Evolutionary conservation across 1,140 invertebrate species (phyloP), one percentile per base, ranked within the genome.

Genomic region (Zaprionus gabonicus): DNA sequence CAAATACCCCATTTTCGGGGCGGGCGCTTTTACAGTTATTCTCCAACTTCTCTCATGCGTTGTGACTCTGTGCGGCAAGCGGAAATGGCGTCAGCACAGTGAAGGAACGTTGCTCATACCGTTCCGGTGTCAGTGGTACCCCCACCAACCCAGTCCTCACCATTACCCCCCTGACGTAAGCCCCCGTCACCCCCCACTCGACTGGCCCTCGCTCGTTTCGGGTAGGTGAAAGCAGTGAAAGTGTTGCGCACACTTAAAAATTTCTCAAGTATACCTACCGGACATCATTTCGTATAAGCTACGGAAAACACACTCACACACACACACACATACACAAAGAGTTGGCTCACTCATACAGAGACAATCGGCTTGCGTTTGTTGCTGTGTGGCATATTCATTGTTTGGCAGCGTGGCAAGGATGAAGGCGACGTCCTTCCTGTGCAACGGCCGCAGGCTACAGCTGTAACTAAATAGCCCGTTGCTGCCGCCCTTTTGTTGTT

Each of bases 261-360:
- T 85, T 90, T 80, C 81, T 82, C 85, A 91, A 88, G 85, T 82
- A 90, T 85, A 81, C 81, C 85, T 90, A 85, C 80, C 85, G 85
- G 85, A 90, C 85, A 90, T 85, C 81, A 85, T 88, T 82, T 79
- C 60, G 75, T 71, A 62, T 73, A 79, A 90, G 71, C 87, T 68
- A 85, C 76, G n/a, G 6, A 17, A n/a, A 3, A 23, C 46, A 79
- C 38, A 36, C 23, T 74, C 59, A 59, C 25, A 66, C 56, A 62
- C 44, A 25, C 41, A 51, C 51, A 76, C 7, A 53, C 10, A 25
- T 4, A 51, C 10, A 31, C 27, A 51, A 17, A 44, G 20, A 53
- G 62, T n/a, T 3, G n/a, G 46, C 10, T 51, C 46, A 46, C 41
- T 63, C 41, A 53, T 10, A 76, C 49, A 49, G 58, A 41, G 38